A percentile compares a stretch with the other conserved stretches of the same genome.
These are phyloP conservation scores for Ricordea florida DNA, from an alignment of 92 coral and sea anemone genomes.

Conservation along the genomic window DNA sequence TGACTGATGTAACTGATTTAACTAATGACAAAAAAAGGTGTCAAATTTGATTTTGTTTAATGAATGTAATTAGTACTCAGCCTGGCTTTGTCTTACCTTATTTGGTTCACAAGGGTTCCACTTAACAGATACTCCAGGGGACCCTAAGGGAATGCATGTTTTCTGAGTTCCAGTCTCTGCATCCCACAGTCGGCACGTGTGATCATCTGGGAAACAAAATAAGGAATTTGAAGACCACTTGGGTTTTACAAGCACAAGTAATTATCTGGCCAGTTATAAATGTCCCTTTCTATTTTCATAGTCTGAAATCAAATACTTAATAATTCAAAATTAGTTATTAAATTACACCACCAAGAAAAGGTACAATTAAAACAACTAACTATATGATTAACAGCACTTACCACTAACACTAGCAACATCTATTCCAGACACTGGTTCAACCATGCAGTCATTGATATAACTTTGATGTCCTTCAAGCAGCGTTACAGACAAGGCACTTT, in stretches of 20 bases:
- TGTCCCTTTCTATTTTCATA: too few relatives aligned
- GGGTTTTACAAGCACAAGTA: too few relatives aligned
- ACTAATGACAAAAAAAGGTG: too few relatives aligned
- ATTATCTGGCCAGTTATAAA: too few relatives aligned
- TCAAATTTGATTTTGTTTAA: too few relatives aligned
- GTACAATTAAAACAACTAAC: neutral
- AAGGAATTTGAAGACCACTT: too few relatives aligned
- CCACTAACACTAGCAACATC: conserved; percentile 92
- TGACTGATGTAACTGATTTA: neutral
- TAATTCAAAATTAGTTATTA: too few relatives aligned
- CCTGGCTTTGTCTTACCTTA: conserved; percentile 53
- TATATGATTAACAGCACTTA: conserved; percentile 23
- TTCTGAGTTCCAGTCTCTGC: conserved; percentile 82
- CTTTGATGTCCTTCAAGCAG: conserved; percentile 85
- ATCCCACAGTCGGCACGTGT: conserved; percentile 97
- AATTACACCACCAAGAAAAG: too few relatives aligned
- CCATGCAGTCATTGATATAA: conserved; percentile 85
- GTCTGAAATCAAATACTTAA: too few relatives aligned
- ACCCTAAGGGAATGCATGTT: conserved; percentile 83
- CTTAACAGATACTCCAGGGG: conserved; percentile 89
- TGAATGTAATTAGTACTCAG: too few relatives aligned
- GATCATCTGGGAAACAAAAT: conserved; percentile 68
- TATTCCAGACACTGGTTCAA: conserved; percentile 82
- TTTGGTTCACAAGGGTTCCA: conserved; percentile 94
- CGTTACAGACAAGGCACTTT: conserved; percentile 68